These are phyloP conservation scores for Eristalis arbustorum DNA, from an alignment of 2,888 invertebrate species.

Conservation along the genomic window DNA sequence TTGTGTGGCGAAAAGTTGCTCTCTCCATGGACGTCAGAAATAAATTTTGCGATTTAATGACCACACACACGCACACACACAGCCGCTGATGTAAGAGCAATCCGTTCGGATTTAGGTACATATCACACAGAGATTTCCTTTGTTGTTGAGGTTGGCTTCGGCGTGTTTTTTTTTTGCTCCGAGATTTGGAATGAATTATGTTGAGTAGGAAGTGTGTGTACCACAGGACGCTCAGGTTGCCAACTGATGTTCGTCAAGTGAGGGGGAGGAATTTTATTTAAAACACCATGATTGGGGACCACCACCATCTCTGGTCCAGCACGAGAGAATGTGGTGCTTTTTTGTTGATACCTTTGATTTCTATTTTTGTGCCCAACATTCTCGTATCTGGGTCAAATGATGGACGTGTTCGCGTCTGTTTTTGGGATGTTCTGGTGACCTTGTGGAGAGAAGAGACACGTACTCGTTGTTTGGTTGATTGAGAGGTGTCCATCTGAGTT, in stretches of 20 bases:
- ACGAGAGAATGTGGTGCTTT: neutral
- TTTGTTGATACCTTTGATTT: neutral
- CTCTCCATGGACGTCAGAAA: constrained; percentile 21
- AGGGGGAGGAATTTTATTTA: neutral
- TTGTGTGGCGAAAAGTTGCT: constrained; percentile 35
- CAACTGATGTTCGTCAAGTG: neutral
- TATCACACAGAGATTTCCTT: neutral
- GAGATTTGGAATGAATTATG: neutral
- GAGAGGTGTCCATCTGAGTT: neutral
- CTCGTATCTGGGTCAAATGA: neutral
- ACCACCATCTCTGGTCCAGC: neutral
- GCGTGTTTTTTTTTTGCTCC: neutral
- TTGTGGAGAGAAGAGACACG: neutral
- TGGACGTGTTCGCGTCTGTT: neutral
- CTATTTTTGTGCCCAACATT: neutral
- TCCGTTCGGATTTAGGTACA: neutral
- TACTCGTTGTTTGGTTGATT: neutral
- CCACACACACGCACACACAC: neutral
- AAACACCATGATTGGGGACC: too few species aligned
- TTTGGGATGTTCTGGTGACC: neutral
- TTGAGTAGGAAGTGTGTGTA: neutral
- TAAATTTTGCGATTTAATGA: constrained; percentile 36
- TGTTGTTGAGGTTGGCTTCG: neutral
- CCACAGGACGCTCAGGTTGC: neutral
- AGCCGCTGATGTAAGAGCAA: neutral